These are phyloP conservation scores for Anodontia alba DNA, from an alignment of 2,888 invertebrate genomes.

Conservation along the genomic window DNA sequence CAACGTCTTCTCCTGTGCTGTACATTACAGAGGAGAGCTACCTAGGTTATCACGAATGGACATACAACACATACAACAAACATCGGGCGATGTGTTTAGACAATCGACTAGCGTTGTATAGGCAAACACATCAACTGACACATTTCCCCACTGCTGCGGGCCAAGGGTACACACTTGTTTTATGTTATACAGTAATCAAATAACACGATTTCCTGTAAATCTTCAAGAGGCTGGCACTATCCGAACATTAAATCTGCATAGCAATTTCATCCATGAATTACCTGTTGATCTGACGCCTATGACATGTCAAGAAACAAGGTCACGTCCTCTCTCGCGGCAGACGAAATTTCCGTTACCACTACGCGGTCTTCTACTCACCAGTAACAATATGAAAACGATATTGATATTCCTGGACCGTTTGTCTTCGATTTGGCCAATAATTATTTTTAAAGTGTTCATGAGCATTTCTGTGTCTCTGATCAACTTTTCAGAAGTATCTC, in stretches of 20 bases:
- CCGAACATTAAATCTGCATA: conserved; percentile 37
- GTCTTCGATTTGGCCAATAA: conserved; percentile 54
- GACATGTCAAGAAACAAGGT: conserved; percentile 41
- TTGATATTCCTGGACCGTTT: conserved; percentile 44
- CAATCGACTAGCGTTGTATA: background rate
- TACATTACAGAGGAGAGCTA: no score
- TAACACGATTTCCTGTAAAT: conserved; percentile 40
- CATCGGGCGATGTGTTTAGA: conserved; percentile 33
- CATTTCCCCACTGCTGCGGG: conserved; percentile 30
- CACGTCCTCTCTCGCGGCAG: conserved; percentile 12
- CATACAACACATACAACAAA: conserved; percentile 44
- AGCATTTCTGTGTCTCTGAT: conserved; percentile 50
- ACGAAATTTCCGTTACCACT: conserved; percentile 51
- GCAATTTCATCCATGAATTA: conserved; percentile 32
- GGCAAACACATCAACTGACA: conserved; percentile 16
- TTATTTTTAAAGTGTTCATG: conserved; percentile 38
- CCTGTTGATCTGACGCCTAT: conserved; percentile 42
- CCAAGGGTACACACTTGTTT: conserved; percentile 25
- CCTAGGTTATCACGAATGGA: conserved; percentile 51
- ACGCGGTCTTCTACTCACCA: conserved; percentile 41
- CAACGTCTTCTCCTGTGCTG: no score
- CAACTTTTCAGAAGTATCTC: conserved; percentile 50
- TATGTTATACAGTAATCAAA: conserved; percentile 35
- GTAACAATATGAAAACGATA: conserved; percentile 41
- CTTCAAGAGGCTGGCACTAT: conserved; percentile 21